Evolutionary conservation across 2,888 invertebrate species (phyloP).

Genomic region (Minunthozetes semirufus): DNA sequence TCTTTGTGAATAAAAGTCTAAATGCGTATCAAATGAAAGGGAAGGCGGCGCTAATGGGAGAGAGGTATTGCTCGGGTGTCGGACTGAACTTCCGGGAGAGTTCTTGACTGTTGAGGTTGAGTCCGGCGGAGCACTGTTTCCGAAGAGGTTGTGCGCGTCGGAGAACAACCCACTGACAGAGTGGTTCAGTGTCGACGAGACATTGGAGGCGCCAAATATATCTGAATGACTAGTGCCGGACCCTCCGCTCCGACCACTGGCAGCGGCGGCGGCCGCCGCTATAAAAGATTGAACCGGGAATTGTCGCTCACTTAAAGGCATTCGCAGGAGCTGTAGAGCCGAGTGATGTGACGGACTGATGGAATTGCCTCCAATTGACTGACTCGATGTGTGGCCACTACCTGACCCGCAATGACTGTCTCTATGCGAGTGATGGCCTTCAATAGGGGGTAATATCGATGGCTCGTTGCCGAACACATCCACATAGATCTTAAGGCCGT

Average conservation of each 20-base stretch:
- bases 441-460: slow-evolving; percentile 38
- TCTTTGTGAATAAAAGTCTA: slow-evolving; percentile 99
- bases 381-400: slow-evolving; percentile 25
- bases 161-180: slow-evolving; percentile 61
- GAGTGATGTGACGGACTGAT: slow-evolving; percentile 43
- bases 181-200: slow-evolving; percentile 21
- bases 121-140: slow-evolving; percentile 59
- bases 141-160: slow-evolving; percentile 53
- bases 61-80: slow-evolving; percentile 14
- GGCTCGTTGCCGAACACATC: slow-evolving; percentile 50
- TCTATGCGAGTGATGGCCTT: slow-evolving; percentile 33
- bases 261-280: slow-evolving; percentile 33
- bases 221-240: slow-evolving; percentile 36
- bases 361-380: slow-evolving; percentile 17
- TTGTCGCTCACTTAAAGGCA: slow-evolving; percentile 60
- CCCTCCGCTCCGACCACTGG: slow-evolving; percentile 35
- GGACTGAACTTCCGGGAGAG: slow-evolving; percentile 21
- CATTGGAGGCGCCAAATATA: slow-evolving; percentile 20
- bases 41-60: slow-evolving; percentile 38
- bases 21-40: slow-evolving; percentile 42
- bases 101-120: slow-evolving; percentile 34
- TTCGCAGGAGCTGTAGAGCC: slow-evolving; percentile 55
- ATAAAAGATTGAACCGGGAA: slow-evolving; percentile 41
- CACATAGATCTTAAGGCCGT: slow-evolving; percentile 86
- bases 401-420: background rate